Percentiles rank a stretch among this genome's conserved stretches.
These are phyloP conservation scores for Embiotoca jacksoni DNA, from an alignment of 2,113 vertebrate species.

Conservation along the genomic window DNA sequence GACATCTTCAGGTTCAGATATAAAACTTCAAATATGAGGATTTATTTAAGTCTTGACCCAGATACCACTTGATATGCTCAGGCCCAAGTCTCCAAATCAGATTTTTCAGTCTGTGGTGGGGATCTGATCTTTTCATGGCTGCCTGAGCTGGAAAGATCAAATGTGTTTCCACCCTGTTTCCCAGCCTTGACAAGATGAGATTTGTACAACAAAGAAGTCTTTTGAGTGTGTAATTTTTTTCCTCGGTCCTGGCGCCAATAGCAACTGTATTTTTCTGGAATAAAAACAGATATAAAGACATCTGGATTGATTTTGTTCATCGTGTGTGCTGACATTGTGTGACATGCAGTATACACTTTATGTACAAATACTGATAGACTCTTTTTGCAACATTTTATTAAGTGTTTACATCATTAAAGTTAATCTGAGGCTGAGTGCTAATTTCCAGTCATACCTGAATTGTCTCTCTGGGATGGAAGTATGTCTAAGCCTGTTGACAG, in stretches of 20 bases:
- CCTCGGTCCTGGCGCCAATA: not conserved
- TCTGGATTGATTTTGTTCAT: not conserved
- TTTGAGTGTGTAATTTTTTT: constrained; percentile 6
- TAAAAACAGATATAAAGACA: not conserved
- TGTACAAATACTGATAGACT: too few species aligned
- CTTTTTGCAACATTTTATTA: not conserved
- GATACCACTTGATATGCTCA: constrained; percentile 16
- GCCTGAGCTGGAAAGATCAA: constrained; percentile 19
- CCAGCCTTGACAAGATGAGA: constrained; percentile 23
- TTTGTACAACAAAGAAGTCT: constrained; percentile 12
- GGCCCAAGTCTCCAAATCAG: constrained; percentile 8
- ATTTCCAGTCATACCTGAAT: constrained; percentile 5
- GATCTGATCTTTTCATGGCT: constrained; percentile 30
- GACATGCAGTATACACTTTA: not conserved
- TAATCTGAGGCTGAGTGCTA: not conserved
- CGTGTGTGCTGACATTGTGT: not conserved
- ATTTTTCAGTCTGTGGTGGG: constrained; percentile 20
- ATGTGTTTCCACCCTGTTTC: constrained; percentile 31
- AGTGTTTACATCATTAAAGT: not conserved
- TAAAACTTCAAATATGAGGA: constrained; percentile 19
- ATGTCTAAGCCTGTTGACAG: constrained; percentile 9
- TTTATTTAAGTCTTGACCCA: constrained; percentile 41
- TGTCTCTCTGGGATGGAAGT: not conserved
- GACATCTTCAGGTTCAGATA: not conserved
- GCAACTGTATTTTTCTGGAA: not conserved